phyloP scores from a whole-genome alignment of 2,888 invertebrate genomes.

The Alviniconcha strummeri region DNA sequence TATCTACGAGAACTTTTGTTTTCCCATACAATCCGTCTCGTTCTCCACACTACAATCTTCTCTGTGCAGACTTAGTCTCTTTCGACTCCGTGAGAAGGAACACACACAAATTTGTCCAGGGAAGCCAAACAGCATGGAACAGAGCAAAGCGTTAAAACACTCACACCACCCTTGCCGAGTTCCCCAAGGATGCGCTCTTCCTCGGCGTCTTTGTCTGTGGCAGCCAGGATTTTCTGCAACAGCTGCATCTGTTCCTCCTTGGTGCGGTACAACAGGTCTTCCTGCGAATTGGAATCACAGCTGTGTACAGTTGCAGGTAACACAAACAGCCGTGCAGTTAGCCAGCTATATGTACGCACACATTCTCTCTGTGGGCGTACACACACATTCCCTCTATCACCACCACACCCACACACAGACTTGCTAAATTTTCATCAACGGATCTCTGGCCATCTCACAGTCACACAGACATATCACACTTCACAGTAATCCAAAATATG shows the following conservation, averaged over 20 bases:
- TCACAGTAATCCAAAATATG: too few relatives aligned
- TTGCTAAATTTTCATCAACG: too few relatives aligned
- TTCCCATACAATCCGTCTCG: too few relatives aligned
- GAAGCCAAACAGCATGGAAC: neutral
- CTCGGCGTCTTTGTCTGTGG: slow-evolving; percentile 96
- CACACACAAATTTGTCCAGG: neutral
- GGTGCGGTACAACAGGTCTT: slow-evolving; percentile 89
- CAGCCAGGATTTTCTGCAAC: slow-evolving; percentile 93
- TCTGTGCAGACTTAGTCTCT: too few relatives aligned
- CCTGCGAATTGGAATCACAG: slow-evolving; percentile 74
- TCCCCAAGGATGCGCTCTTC: slow-evolving; percentile 91
- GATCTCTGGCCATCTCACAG: too few relatives aligned
- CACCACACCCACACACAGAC: too few relatives aligned
- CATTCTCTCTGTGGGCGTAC: neutral
- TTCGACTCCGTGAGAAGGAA: too few relatives aligned
- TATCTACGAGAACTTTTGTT: too few relatives aligned
- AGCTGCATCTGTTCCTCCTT: slow-evolving; percentile 94
- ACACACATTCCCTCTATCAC: neutral
- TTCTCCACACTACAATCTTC: too few relatives aligned
- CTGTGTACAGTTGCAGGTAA: too few relatives aligned
- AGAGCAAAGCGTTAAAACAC: neutral
- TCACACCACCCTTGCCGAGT: slow-evolving; percentile 64
- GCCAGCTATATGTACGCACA: neutral
- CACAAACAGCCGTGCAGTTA: too few relatives aligned
- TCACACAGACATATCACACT: too few relatives aligned